These are phyloP conservation scores for Verasper variegatus DNA, from an alignment of 2,113 vertebrate species.

Conservation along the genomic window DNA sequence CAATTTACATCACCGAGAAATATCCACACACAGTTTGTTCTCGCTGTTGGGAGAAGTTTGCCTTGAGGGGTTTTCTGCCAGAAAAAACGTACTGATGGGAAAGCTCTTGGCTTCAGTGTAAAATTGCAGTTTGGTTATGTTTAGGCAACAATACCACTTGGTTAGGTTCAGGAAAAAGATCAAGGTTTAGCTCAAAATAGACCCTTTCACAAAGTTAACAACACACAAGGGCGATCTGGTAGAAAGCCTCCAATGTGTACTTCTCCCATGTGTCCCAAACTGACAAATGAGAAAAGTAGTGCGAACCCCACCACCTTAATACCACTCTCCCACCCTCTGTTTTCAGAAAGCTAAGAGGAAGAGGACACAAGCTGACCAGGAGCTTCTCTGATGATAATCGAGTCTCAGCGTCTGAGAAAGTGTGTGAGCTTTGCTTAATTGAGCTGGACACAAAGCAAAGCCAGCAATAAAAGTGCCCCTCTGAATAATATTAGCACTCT, in stretches of 20 bases:
- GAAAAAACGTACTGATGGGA: background rate
- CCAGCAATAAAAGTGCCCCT: conserved; percentile 52
- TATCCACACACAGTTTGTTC: conserved; percentile 14
- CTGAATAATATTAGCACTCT: conserved; percentile 67
- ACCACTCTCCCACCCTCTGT: conserved; percentile 9
- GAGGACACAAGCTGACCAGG: conserved; percentile 23
- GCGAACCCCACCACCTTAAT: background rate
- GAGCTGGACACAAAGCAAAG: conserved; percentile 65
- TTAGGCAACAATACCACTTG: background rate
- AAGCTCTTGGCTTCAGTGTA: background rate
- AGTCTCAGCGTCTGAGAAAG: conserved; percentile 55
- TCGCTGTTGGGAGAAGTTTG: background rate
- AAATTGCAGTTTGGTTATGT: background rate
- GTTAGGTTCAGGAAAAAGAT: background rate
- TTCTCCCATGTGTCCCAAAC: conserved; percentile 12
- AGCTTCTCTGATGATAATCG: conserved; percentile 58
- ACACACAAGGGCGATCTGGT: too few relatives aligned
- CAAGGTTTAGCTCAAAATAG: background rate
- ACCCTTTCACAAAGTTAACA: background rate
- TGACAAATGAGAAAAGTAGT: conserved; percentile 34
- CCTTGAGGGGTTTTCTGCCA: background rate
- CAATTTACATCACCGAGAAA: conserved; percentile 64
- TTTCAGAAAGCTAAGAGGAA: conserved; percentile 40
- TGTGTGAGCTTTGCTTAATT: conserved; percentile 65
- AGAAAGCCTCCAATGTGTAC: too few relatives aligned